These are phyloP conservation scores for Helarctos malayanus DNA, from an alignment of 2,797 vertebrate species.

Conservation along the genomic window DNA sequence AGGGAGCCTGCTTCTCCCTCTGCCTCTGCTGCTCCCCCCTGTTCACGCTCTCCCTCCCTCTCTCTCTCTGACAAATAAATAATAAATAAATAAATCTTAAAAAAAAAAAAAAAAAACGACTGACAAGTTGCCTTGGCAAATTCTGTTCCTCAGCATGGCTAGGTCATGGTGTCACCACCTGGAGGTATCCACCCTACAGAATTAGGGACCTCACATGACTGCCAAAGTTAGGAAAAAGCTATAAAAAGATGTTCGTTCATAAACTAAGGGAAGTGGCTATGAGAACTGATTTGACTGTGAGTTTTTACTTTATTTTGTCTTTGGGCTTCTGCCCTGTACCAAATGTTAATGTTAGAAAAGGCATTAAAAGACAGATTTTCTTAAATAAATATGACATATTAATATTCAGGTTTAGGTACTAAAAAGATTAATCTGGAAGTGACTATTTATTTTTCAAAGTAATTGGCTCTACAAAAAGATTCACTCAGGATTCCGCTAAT, in stretches of 20 bases:
- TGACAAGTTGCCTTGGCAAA: not conserved
- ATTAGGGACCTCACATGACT: not conserved
- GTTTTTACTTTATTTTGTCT: slow-evolving; percentile 50
- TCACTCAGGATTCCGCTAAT: slow-evolving; percentile 66
- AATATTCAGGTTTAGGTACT: slow-evolving; percentile 35
- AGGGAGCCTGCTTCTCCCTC: too few species aligned
- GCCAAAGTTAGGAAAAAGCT: not conserved
- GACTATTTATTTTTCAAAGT: slow-evolving; percentile 69
- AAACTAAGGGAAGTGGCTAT: not conserved
- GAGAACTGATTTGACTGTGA: not conserved
- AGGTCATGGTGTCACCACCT: not conserved
- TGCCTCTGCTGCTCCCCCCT: too few species aligned
- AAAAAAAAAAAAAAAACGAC: not conserved
- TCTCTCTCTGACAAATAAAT: not conserved
- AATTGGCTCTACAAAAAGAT: slow-evolving; percentile 53
- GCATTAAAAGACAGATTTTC: not conserved
- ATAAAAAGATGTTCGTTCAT: not conserved
- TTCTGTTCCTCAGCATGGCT: not conserved
- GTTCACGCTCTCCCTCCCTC: too few species aligned
- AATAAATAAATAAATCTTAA: not conserved
- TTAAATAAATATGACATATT: slow-evolving; percentile 20
- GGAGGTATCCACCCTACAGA: not conserved
- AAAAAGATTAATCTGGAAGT: slow-evolving; percentile 38
- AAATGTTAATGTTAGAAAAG: slow-evolving; percentile 59
- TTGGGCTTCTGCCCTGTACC: slow-evolving; percentile 3